Base-by-base conservation (phyloP, 2,113 vertebrate species). In the Bubo blakistoni region DNA sequence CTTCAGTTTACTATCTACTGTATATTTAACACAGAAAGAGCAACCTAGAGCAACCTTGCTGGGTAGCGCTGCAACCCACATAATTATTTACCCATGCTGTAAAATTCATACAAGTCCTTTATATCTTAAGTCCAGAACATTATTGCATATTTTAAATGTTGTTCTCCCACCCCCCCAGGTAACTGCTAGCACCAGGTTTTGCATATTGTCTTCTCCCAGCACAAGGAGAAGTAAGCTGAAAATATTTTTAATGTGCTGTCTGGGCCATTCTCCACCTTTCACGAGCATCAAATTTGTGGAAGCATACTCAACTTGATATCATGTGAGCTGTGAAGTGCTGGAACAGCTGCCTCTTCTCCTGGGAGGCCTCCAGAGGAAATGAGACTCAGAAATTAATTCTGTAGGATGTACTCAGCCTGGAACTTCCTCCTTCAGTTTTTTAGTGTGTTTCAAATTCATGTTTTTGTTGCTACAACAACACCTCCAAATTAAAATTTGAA, bases 341-440 rank as follows among this genome's bases (percentile, higher is more conserved):
- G 0, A 88, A 90, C 95, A 96, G 92, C 94, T 97, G 97, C 32
- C 62, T 95, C 78, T 91, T 90, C 73, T 96, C 94, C 81, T 89
- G 92, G 67, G 82, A 95, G 59, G 86, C 57, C 54, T 96, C 96
- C 84, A 96, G 88, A 97, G 66, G 92, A 97, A 97, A 95, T 78
- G 55, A 96, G 65, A 67, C 16, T 70, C 88, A 42, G 84, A 81
- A 94, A 87, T 93, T 5, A 97, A 95, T 96, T 96, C 52, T 1
- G 16, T 87, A 94, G 90, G 66, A 87, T 94, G 83, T n/a, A 78
- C 34, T 78, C 65, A 92, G 87, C 34, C 79, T 94, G 86, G 70
- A 96, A 94, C 72, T 86, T 91, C 84, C 65, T 95, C 40, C 66
- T 92, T 90, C 47, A 36, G 9, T 78, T 88, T 87, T 72, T 72